phyloP scores from a whole-genome alignment of 2,888 invertebrate species.

The Xanthorhoe spadicearia region DNA sequence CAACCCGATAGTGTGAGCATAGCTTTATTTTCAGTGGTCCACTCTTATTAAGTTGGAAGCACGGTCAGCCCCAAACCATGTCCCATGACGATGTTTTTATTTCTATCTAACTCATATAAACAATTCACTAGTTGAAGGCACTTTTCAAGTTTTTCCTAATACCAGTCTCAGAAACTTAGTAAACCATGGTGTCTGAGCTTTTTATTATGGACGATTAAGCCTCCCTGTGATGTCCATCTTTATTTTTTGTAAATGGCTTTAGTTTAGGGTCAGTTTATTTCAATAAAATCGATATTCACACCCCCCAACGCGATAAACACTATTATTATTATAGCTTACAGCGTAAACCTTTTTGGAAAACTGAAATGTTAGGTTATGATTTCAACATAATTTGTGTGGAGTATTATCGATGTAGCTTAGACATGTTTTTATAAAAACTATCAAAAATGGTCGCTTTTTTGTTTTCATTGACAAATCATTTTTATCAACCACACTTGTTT shows the following conservation, averaged over 20 bases:
- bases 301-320: constrained; percentile 40
- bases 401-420: background rate
- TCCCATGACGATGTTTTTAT: too few species aligned
- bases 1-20: too few species aligned
- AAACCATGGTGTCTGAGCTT: constrained; percentile 13
- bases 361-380: constrained; percentile 4
- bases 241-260: constrained; percentile 52
- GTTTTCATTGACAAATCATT: too few species aligned
- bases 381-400: constrained; percentile 3
- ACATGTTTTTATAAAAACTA: background rate
- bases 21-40: too few species aligned
- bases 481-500: too few species aligned
- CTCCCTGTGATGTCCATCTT: constrained; percentile 46
- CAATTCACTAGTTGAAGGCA: too few species aligned
- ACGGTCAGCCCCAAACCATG: too few species aligned
- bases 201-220: constrained; percentile 42
- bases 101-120: too few species aligned
- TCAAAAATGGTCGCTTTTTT: too few species aligned
- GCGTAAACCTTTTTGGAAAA: constrained; percentile 36
- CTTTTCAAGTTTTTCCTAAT: background rate
- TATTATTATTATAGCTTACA: constrained; percentile 41
- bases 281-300: constrained; percentile 53
- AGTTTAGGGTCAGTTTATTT: constrained; percentile 46
- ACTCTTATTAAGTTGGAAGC: too few species aligned
- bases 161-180: constrained; percentile 12